Percentiles rank a stretch among this genome's conserved stretches.
Evolutionary conservation across 2,888 invertebrate genomes (phyloP).

Genomic region (Hipparchia semele): DNA sequence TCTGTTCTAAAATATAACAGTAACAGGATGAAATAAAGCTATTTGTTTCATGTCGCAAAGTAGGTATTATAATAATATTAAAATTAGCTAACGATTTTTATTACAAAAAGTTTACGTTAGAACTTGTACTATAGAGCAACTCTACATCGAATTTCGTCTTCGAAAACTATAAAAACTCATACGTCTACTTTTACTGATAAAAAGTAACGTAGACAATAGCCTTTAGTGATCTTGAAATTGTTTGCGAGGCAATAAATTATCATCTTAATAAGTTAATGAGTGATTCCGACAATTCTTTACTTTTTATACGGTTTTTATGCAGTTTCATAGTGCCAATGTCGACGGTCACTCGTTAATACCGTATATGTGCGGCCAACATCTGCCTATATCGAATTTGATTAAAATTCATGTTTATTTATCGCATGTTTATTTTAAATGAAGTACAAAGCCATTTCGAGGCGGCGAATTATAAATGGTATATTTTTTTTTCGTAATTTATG

Average conservation of each 20-base stretch:
- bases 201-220: constrained; percentile 9
- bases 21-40: too few species aligned
- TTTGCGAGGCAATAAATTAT: constrained; percentile 75
- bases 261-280: constrained; percentile 81
- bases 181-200: neutral
- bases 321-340: constrained; percentile 45
- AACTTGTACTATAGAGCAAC: neutral
- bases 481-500: constrained; percentile 20
- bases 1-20: too few species aligned
- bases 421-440: constrained; percentile 44
- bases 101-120: too few species aligned
- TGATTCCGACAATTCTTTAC: constrained; percentile 73
- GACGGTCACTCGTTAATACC: constrained; percentile 69
- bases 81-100: too few species aligned
- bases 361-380: constrained; percentile 72
- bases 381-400: constrained; percentile 81
- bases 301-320: constrained; percentile 63
- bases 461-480: constrained; percentile 30
- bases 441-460: constrained; percentile 33
- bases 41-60: too few species aligned
- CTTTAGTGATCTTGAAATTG: constrained; percentile 66
- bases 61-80: too few species aligned
- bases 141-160: neutral
- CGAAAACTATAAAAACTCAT: constrained; percentile 1
- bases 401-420: constrained; percentile 80